These are phyloP conservation scores for Sandelia bainsii DNA, from an alignment of 2,797 vertebrate genomes.

Conservation along the genomic window DNA sequence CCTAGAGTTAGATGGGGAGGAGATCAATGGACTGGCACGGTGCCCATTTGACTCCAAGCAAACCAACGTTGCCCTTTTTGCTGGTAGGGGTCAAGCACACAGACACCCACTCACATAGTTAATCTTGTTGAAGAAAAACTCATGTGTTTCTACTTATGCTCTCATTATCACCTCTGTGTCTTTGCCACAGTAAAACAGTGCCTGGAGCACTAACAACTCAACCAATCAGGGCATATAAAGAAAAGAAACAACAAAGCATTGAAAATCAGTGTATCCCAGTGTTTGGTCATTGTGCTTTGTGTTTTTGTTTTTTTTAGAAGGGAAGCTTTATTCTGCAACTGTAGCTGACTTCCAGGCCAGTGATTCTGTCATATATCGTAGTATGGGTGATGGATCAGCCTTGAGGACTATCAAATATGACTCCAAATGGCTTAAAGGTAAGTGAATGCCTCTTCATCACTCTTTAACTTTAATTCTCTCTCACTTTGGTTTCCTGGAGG, in stretches of 20 bases:
- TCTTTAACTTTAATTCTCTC: slow-evolving; percentile 25
- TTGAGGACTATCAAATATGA: slow-evolving; percentile 99
- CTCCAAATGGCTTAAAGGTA: slow-evolving; percentile 99
- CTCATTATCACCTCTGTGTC: slow-evolving; percentile 75
- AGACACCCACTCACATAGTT: slow-evolving; percentile 37
- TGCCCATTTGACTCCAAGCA: slow-evolving; percentile 99
- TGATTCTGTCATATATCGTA: slow-evolving; percentile 98
- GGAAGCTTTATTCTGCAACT: slow-evolving; percentile 97
- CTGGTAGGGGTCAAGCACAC: slow-evolving; percentile 87
- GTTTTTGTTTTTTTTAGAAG: slow-evolving; percentile 86
- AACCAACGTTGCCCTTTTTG: slow-evolving; percentile 99
- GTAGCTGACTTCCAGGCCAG: slow-evolving; percentile 99
- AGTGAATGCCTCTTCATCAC: slow-evolving; percentile 25
- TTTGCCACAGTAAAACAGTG: slow-evolving; percentile 64
- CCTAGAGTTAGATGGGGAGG: slow-evolving; percentile 98
- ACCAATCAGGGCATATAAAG: slow-evolving; percentile 68
- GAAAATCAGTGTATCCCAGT: slow-evolving; percentile 21
- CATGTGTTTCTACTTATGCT: slow-evolving; percentile 65
- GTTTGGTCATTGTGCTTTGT: slow-evolving; percentile 41
- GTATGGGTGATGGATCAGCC: slow-evolving; percentile 98
- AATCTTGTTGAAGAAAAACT: slow-evolving; percentile 47
- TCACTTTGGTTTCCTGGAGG: slow-evolving; percentile 9
- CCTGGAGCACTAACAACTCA: slow-evolving; percentile 65
- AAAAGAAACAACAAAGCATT: slow-evolving; percentile 45
- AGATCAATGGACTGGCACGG: slow-evolving; percentile 98